Percentiles rank a stretch among this genome's conserved stretches.
Conservation (phyloP, 2,797 vertebrate genomes). For the Xiphorhynchus erythropygius region DNA sequence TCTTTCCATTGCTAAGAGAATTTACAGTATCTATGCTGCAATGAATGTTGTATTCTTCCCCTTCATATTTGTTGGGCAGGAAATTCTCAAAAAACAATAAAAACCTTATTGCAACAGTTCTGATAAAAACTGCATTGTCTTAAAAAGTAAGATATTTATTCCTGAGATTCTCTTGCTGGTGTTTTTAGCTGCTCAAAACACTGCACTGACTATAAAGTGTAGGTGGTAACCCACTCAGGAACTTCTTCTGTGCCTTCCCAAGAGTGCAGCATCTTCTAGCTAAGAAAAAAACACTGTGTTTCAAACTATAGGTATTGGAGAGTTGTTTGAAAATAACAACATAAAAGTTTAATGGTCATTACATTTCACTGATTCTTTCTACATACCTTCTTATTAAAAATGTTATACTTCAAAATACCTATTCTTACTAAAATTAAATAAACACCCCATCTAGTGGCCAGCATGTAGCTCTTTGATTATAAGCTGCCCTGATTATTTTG, state of each 20-base stretch:
- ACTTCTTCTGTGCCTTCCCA: neutral
- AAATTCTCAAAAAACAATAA: neutral
- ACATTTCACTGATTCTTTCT: neutral
- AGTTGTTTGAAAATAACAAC: neutral
- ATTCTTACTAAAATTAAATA: neutral
- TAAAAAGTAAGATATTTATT: neutral
- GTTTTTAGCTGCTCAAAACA: neutral
- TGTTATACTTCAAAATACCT: neutral
- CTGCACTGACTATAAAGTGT: neutral
- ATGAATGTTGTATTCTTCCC: neutral
- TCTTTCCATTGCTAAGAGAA: neutral
- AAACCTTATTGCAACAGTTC: neutral
- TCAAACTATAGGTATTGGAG: neutral
- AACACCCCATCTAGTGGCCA: neutral
- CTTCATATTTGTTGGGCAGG: neutral
- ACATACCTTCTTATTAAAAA: neutral
- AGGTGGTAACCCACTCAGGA: neutral
- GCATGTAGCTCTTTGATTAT: neutral
- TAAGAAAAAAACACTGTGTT: accelerated
- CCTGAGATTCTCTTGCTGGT: neutral
- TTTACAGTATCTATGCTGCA: neutral
- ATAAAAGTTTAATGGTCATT: neutral
- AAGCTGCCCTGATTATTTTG: neutral
- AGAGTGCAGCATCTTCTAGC: neutral
- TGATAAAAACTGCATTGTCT: neutral